Conservation (phyloP, 1,140 invertebrate species). For the Penaeus vannamei region DNA sequence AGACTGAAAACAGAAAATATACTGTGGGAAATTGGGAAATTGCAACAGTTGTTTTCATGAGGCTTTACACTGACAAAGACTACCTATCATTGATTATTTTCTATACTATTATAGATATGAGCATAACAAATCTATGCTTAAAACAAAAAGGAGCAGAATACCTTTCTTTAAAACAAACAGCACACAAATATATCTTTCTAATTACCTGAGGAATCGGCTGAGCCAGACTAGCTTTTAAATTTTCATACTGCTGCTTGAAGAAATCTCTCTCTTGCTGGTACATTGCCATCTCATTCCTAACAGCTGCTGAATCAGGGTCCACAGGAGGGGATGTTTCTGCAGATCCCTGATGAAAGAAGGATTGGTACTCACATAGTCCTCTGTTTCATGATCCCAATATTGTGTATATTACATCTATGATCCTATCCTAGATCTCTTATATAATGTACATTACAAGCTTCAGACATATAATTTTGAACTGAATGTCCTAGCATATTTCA, state of each 20-base stretch:
- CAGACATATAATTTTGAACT: no score
- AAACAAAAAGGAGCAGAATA: neutral
- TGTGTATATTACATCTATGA: no score
- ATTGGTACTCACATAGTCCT: no score
- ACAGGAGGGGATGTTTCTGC: constrained; percentile 39
- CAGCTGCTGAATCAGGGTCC: neutral
- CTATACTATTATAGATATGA: neutral
- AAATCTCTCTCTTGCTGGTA: constrained; percentile 55
- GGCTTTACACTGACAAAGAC: no score
- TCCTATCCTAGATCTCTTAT: no score
- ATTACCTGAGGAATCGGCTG: constrained; percentile 47
- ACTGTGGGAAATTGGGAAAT: no score
- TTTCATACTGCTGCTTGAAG: constrained; percentile 55
- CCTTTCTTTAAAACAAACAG: neutral
- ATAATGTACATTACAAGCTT: no score
- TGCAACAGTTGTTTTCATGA: no score
- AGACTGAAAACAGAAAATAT: no score
- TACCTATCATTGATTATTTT: no score
- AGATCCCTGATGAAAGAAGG: neutral
- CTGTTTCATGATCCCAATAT: no score
- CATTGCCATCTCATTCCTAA: constrained; percentile 26
- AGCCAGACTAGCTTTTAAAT: constrained; percentile 45
- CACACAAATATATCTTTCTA: neutral
- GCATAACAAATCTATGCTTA: neutral
- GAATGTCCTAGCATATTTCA: no score